phyloP scores from a whole-genome alignment of 2,888 invertebrate species.

The Mantis religiosa region DNA sequence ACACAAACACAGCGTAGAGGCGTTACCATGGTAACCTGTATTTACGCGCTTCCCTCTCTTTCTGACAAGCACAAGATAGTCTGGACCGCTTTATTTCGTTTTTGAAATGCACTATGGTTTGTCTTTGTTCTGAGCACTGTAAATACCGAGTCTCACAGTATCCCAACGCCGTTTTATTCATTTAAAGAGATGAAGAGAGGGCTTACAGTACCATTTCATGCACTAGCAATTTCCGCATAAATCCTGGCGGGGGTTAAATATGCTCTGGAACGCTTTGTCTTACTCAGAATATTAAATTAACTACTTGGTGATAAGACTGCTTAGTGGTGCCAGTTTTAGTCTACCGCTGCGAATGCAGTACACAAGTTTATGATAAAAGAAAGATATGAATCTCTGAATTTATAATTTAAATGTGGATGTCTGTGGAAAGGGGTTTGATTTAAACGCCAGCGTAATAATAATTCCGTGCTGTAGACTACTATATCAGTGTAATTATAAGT shows the following conservation, averaged over 20 bases:
- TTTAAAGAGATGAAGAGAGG: not conserved
- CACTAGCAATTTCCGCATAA: not conserved
- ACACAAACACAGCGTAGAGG: not conserved
- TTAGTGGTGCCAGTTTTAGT: too few species aligned
- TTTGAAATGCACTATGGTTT: not conserved
- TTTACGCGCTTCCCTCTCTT: not conserved
- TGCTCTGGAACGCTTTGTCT: not conserved
- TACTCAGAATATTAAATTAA: not conserved
- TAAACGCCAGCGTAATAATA: too few species aligned
- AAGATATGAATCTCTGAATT: too few species aligned
- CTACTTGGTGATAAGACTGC: not conserved
- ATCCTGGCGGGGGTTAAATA: not conserved
- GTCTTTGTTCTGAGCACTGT: not conserved
- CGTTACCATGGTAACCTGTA: not conserved
- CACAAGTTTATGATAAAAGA: too few species aligned
- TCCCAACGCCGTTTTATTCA: not conserved
- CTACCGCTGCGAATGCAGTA: too few species aligned
- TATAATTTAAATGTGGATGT: too few species aligned
- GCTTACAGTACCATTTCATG: not conserved
- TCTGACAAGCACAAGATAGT: not conserved
- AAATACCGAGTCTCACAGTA: not conserved
- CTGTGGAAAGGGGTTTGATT: too few species aligned
- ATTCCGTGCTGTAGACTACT: too few species aligned
- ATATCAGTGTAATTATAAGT: too few species aligned
- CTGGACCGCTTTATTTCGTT: not conserved